Evolutionary conservation across 2,888 invertebrate genomes (phyloP), one percentile per base, ranked within the genome.

Genomic region (Conchocele bisecta): DNA sequence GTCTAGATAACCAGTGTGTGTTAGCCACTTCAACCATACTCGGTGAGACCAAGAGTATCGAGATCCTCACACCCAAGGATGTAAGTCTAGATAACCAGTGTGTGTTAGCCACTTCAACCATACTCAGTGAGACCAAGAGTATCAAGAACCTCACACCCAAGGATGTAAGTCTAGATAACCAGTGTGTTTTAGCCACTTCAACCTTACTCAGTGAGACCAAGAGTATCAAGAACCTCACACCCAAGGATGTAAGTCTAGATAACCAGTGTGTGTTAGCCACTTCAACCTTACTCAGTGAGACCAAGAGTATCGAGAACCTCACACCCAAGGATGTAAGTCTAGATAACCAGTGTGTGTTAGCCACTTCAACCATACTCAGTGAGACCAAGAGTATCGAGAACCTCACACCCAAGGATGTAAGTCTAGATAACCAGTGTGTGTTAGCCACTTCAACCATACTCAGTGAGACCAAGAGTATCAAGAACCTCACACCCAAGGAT

Each of bases 71-170:
- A 20, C 88, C 87, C n/a, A 89, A 89, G 82, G 81, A 86, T 75
- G 87, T 88, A 63, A 59, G 75, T 50, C 9, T 15, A 35, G 9
- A 6, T 33, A 15, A 29, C n/a, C 37, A 13, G n/a, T 11, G n/a
- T 35, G n/a, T 35, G n/a, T 35, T 35, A n/a, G n/a, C n/a, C n/a
- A n/a, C n/a, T n/a, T n/a, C n/a, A n/a, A n/a, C n/a, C n/a, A n/a
- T n/a, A 74, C 86, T 91, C 58, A 85, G 85, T 33, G 87, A 89
- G 51, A 83, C 84, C 13, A 83, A 87, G 56, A 77, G 84, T 50
- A 84, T 89, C 13, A 83, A 87, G 59, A 84, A 88, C 58, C 84
- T 89, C 9, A 82, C 86, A 20, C 88, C 87, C n/a, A 89, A 89
- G 82, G 81, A 86, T 75, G 87, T 88, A 63, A 59, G 75, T 50